Base-by-base conservation (phyloP, 2,113 vertebrate genomes). In the Notiomystis cincta region DNA sequence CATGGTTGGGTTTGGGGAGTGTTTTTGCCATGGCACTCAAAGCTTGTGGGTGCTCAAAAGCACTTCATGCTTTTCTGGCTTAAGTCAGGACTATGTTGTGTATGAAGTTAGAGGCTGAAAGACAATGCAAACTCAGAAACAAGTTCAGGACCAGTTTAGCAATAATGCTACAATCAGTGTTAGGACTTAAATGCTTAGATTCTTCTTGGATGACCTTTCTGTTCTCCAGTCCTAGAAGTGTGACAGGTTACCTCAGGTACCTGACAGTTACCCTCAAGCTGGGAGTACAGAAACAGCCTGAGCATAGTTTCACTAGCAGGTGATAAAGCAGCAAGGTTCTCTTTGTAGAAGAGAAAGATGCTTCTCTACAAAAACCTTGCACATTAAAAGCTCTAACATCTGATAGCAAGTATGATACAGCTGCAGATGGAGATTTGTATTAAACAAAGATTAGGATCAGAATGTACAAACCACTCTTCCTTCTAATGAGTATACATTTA, bases 191-290 rank as follows among this genome's bases (percentile, higher is more conserved):
- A 73, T 23, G 6, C 48, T 57, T 91, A 97, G 97, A 98, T 98
- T 99, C 98, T 64, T 99, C 98, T 23, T 99, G 99, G 98, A 98
- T 99, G 51, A 98, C 98, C 67, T 99, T 99, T 97, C 98, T 88
- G 13, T 28, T 51, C 9, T 77, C 13, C 23, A 66, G 31, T 72
- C 20, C 54, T 65, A 16, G 31, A 83, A 44, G 18, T 4, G 6
- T 33, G 51, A 38, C 24, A 67, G 62, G 10, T 76, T n/a, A n/a
- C n/a, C n/a, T n/a, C n/a, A n/a, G n/a, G n/a, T n/a, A n/a, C n/a
- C n/a, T n/a, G n/a, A n/a, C n/a, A 57, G 23, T 48, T 54, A 76
- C n/a, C 14, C 7, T 54, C 42, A 58, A 77, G n/a, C 27, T 90
- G 28, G 35, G 47, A 56, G 20, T 7, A 78, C 35, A 71, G 48